Evolutionary conservation across 2,113 vertebrate genomes (phyloP).

Genomic region (Grantiella picta): DNA sequence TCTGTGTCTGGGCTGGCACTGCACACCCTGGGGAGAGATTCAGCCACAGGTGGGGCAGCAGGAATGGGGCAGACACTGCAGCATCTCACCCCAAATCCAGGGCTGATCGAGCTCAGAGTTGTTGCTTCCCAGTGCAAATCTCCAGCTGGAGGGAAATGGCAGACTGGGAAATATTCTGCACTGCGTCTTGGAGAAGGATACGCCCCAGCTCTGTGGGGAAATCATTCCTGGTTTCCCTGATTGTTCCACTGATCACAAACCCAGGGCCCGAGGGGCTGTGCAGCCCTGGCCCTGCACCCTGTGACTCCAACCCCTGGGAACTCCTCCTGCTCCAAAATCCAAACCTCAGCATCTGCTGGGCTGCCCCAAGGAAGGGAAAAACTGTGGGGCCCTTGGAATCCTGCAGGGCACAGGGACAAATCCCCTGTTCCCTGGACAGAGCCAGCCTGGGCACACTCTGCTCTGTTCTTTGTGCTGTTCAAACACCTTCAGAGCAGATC

Average conservation of each 20-base stretch:
- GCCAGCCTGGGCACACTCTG: too few species aligned
- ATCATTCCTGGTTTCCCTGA: neutral
- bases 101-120: neutral
- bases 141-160: neutral
- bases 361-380: neutral
- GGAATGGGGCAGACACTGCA: neutral
- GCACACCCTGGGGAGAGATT: neutral
- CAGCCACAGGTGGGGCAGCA: neutral
- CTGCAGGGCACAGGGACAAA: neutral
- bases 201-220: neutral
- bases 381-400: accelerated
- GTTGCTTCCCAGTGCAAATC: neutral
- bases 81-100: neutral
- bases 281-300: neutral
- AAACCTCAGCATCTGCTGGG: neutral
- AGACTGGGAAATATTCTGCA: neutral
- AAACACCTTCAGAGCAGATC: neutral
- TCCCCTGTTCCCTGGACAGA: neutral
- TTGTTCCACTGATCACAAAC: neutral
- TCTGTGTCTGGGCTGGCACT: neutral
- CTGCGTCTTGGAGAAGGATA: neutral
- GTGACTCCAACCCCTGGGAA: neutral
- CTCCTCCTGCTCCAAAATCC: neutral
- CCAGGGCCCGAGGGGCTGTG: neutral
- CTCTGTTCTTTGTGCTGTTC: accelerated